Conservation (phyloP, 2,113 vertebrate species). For the Dasyornis broadbenti region DNA sequence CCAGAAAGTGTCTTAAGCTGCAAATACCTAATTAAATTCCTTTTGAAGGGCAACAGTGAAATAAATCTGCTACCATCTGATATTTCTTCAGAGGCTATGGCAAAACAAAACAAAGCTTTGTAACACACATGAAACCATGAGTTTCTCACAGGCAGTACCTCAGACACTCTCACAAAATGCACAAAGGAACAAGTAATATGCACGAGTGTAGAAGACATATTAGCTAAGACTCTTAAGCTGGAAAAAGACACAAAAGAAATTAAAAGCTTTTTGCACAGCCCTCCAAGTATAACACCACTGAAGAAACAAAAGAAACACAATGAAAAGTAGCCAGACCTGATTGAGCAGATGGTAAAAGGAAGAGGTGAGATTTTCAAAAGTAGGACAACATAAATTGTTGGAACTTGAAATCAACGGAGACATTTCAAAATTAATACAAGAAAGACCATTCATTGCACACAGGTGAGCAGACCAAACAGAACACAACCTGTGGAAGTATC, state of each 20-base stretch:
- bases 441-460: neutral
- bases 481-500: neutral
- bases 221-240: neutral
- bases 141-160: neutral
- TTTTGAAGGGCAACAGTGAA: neutral
- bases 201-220: neutral
- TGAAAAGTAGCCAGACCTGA: neutral
- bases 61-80: neutral
- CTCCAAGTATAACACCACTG: neutral
- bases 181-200: neutral
- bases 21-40: neutral
- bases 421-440: neutral
- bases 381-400: neutral
- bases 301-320: neutral
- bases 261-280: neutral
- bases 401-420: neutral
- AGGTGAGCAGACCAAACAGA: neutral
- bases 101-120: neutral
- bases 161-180: fast-evolving
- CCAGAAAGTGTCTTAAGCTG: neutral
- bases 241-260: neutral
- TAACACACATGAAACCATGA: neutral
- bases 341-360: neutral
- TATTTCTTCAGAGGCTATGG: neutral
- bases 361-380: neutral